phyloP scores from a whole-genome alignment of 2,888 invertebrate species.

The Auanema freiburgensis region DNA sequence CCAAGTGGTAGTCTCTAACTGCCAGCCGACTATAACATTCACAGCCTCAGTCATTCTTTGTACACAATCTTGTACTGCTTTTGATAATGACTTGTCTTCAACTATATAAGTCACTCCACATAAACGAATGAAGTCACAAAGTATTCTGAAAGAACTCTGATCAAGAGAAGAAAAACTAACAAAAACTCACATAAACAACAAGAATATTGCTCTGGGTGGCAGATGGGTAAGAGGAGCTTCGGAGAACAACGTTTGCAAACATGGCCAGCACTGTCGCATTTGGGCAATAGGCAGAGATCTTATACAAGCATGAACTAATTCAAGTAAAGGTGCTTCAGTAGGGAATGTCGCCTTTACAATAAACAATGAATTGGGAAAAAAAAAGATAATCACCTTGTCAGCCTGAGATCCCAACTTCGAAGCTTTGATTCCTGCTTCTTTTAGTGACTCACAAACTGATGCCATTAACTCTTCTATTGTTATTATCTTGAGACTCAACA shows the following conservation, averaged over 20 bases:
- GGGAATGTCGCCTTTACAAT: conserved; percentile 66
- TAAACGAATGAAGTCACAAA: conserved; percentile 82
- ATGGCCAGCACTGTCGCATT: conserved; percentile 79
- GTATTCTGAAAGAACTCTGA: conserved; percentile 67
- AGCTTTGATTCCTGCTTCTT: conserved; percentile 70
- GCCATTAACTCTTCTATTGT: conserved; percentile 82
- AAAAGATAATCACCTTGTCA: conserved; percentile 22
- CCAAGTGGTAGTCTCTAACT: conserved; percentile 87
- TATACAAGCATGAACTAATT: conserved; percentile 77
- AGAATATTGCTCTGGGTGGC: conserved; percentile 79
- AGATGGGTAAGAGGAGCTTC: conserved; percentile 68
- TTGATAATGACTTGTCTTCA: conserved; percentile 74
- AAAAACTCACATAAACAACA: conserved; percentile 73
- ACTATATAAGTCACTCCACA: conserved; percentile 40
- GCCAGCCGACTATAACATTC: conserved; percentile 83
- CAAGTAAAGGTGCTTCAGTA: conserved; percentile 80
- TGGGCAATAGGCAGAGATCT: conserved; percentile 72
- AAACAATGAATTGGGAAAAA: neutral
- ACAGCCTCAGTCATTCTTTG: conserved; percentile 77
- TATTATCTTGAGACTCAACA: conserved; percentile 80
- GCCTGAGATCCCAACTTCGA: conserved; percentile 37
- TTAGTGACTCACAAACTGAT: conserved; percentile 80
- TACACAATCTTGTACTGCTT: conserved; percentile 67
- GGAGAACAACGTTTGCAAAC: conserved; percentile 76
- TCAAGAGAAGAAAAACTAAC: neutral